These are phyloP conservation scores for Montipora cactus DNA, from an alignment of 64 coral and sea anemone genomes.

Conservation along the genomic window DNA sequence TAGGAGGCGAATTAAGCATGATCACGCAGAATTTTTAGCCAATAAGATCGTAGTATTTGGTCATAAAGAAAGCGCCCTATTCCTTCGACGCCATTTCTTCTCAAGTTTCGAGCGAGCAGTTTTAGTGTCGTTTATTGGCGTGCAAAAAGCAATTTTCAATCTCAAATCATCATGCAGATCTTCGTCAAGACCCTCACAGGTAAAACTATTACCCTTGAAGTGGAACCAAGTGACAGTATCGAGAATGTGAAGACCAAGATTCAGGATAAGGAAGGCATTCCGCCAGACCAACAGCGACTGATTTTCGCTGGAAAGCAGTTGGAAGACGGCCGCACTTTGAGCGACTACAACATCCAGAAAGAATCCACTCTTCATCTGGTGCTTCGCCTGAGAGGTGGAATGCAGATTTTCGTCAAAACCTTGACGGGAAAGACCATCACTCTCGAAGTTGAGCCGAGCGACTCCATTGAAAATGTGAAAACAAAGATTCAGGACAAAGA, in stretches of 20 bases:
- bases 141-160: constrained; percentile 16
- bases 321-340: constrained; percentile 66
- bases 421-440: constrained; percentile 83
- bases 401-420: constrained; percentile 84
- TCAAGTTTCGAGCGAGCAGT: background rate
- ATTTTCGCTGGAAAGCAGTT: constrained; percentile 77
- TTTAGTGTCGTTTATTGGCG: background rate
- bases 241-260: constrained; percentile 89
- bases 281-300: constrained; percentile 66
- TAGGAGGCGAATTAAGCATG: background rate
- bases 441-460: constrained; percentile 71
- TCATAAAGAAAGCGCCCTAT: constrained; percentile 40
- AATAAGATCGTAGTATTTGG: constrained; percentile 41
- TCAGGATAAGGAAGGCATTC: constrained; percentile 70
- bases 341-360: constrained; percentile 79
- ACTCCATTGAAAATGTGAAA: constrained; percentile 78
- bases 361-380: constrained; percentile 65
- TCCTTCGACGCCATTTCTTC: constrained; percentile 50
- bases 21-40: constrained; percentile 22
- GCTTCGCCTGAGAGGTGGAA: constrained; percentile 37
- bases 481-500: constrained; percentile 84
- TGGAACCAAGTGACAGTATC: constrained; percentile 84
- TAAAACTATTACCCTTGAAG: constrained; percentile 83
- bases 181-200: constrained; percentile 81
- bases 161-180: constrained; percentile 62